phyloP scores from a whole-genome alignment of 2,888 invertebrate species.

The Coecobrya sp. region DNA sequence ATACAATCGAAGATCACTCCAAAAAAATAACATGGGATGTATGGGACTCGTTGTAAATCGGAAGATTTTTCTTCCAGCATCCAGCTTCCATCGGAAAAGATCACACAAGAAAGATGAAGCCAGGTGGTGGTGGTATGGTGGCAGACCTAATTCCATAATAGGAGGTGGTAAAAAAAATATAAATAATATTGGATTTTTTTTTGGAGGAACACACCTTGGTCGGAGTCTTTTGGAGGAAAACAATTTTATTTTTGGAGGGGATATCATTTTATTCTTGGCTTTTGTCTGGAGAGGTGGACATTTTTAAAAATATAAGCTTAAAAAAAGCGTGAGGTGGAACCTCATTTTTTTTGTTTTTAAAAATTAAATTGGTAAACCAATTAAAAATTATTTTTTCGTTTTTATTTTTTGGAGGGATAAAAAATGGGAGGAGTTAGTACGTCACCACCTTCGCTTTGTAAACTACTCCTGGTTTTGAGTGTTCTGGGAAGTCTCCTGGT shows the following conservation, averaged over 20 bases:
- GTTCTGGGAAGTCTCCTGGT: conserved; percentile 13
- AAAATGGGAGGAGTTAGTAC: conserved; percentile 31
- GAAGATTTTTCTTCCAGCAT: too few species aligned
- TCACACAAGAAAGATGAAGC: not conserved
- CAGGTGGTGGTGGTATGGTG: not conserved
- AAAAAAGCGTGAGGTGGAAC: not conserved
- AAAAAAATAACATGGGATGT: too few species aligned
- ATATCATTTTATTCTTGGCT: not conserved
- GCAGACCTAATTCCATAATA: conserved; percentile 32
- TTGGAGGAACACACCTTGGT: conserved; percentile 4
- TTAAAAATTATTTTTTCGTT: not conserved
- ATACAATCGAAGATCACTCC: too few species aligned
- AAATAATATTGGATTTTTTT: too few species aligned
- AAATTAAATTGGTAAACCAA: too few species aligned
- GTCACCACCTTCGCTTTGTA: not conserved
- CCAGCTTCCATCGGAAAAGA: too few species aligned
- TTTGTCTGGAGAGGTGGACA: not conserved
- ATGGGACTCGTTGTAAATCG: too few species aligned
- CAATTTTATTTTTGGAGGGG: too few species aligned
- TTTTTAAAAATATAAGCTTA: too few species aligned
- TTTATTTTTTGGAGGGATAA: not conserved
- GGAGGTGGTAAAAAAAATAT: too few species aligned
- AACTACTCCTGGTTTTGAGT: conserved; percentile 33
- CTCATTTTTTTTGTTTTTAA: too few species aligned
- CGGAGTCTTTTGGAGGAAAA: not conserved